A percentile compares a stretch with the other conserved stretches of the same genome.
Evolutionary conservation across 2,888 invertebrate genomes (phyloP).

Genomic region (Tachystola acroxantha): DNA sequence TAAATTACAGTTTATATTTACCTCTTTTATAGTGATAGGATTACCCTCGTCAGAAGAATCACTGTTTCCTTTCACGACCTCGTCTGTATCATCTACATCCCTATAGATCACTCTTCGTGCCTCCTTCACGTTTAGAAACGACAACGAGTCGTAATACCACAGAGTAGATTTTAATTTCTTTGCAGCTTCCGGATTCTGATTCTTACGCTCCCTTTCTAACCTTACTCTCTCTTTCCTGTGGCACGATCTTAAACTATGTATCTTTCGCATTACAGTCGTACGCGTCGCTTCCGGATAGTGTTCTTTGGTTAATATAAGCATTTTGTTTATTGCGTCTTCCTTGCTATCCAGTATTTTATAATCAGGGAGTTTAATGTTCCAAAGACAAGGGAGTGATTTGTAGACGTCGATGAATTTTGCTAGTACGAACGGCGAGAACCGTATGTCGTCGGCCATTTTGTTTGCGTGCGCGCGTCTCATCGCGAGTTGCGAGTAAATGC

Average conservation of each 20-base stretch:
- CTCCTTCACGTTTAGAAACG: background rate
- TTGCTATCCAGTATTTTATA: background rate
- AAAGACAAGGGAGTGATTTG: background rate
- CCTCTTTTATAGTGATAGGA: too few species aligned
- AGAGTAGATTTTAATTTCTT: background rate
- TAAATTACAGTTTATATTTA: too few species aligned
- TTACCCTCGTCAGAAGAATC: background rate
- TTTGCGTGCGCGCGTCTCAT: background rate
- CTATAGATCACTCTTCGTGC: background rate
- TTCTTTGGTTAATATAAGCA: background rate
- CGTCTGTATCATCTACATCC: background rate
- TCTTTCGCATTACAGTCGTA: background rate
- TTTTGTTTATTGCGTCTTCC: background rate
- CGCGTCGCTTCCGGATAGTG: background rate
- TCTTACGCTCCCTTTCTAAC: background rate
- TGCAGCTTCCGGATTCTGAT: background rate
- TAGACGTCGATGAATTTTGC: background rate
- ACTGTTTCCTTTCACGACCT: background rate
- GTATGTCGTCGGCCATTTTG: background rate
- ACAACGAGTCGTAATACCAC: background rate
- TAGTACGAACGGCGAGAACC: background rate
- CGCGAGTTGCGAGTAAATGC: background rate
- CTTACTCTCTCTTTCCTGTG: background rate
- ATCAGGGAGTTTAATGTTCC: background rate
- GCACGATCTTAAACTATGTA: background rate